A percentile compares a stretch with the other conserved stretches of the same genome.
Conservation (phyloP, 2,888 invertebrate genomes). For the Drosophila barbarae region DNA sequence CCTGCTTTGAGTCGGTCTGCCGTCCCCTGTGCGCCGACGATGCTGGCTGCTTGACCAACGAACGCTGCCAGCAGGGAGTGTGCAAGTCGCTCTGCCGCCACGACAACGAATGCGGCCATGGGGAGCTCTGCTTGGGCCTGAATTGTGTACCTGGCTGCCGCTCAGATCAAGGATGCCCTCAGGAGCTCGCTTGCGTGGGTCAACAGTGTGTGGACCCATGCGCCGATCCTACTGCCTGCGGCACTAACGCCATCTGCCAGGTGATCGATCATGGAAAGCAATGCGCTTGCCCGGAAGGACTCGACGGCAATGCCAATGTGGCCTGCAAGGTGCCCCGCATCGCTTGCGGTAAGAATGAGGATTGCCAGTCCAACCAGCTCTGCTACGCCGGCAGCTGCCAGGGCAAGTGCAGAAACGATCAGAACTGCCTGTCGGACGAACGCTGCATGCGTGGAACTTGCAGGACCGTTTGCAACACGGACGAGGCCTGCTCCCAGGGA, state of each 20-base stretch:
- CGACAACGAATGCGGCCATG: constrained; percentile 92
- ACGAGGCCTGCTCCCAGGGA: constrained; percentile 88
- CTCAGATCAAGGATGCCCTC: constrained; percentile 87
- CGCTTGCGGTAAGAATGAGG: constrained; percentile 84
- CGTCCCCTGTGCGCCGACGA: constrained; percentile 89
- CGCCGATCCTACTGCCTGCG: constrained; percentile 87
- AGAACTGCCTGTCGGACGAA: constrained; percentile 90
- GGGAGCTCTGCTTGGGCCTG: constrained; percentile 91
- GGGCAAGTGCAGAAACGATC: constrained; percentile 88
- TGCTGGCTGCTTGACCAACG: constrained; percentile 89
- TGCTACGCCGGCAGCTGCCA: constrained; percentile 91
- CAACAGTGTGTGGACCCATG: constrained; percentile 91
- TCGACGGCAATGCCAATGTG: constrained; percentile 87
- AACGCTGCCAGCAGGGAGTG: constrained; percentile 84
- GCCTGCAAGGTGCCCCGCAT: constrained; percentile 86
- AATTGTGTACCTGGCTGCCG: constrained; percentile 90
- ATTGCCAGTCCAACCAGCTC: constrained; percentile 86
- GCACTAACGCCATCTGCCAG: constrained; percentile 88
- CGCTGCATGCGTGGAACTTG: constrained; percentile 91
- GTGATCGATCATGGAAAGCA: constrained; percentile 86
- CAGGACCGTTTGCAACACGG: constrained; percentile 91
- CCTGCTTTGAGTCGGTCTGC: constrained; percentile 88
- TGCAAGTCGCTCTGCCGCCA: constrained; percentile 91
- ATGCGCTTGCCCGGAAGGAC: constrained; percentile 86
- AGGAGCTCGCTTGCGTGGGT: constrained; percentile 86